Percentiles rank a stretch among this genome's conserved stretches.
Conservation (phyloP, 2,797 vertebrate species). For the Aratinga solstitialis region DNA sequence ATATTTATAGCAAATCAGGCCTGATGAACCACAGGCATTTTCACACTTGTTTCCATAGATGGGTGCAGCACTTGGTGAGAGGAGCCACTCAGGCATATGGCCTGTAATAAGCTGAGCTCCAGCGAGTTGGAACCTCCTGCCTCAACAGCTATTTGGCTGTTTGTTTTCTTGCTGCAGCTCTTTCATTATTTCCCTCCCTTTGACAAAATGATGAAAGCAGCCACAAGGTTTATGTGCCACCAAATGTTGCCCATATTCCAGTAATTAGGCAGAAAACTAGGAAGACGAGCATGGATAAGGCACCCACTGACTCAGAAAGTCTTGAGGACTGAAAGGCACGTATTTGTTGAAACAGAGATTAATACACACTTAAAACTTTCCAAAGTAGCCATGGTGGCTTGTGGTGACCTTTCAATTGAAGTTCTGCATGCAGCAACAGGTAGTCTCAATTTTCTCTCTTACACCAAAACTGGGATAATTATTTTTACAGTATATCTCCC, state of each 20-base stretch:
- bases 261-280: not conserved
- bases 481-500: not conserved
- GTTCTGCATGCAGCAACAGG: not conserved
- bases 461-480: not conserved
- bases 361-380: not conserved
- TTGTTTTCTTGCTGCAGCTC: constrained; percentile 37
- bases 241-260: constrained; percentile 6
- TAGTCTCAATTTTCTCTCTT: not conserved
- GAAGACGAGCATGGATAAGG: not conserved
- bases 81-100: constrained; percentile 40
- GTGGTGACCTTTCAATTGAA: not conserved
- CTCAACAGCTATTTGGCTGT: constrained; percentile 26
- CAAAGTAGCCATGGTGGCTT: not conserved
- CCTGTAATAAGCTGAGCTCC: constrained; percentile 16
- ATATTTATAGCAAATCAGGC: not conserved
- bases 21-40: not conserved
- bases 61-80: not conserved
- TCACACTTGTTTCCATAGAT: constrained; percentile 11
- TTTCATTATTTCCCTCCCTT: constrained; percentile 18
- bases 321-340: not conserved
- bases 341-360: not conserved
- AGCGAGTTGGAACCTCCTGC: constrained; percentile 6
- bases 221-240: not conserved
- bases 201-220: constrained; percentile 37
- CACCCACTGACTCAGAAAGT: not conserved